Evolutionary conservation across 2,888 invertebrate genomes (phyloP), one percentile per base, ranked within the genome.

Genomic region (Cheilosia variabilis): DNA sequence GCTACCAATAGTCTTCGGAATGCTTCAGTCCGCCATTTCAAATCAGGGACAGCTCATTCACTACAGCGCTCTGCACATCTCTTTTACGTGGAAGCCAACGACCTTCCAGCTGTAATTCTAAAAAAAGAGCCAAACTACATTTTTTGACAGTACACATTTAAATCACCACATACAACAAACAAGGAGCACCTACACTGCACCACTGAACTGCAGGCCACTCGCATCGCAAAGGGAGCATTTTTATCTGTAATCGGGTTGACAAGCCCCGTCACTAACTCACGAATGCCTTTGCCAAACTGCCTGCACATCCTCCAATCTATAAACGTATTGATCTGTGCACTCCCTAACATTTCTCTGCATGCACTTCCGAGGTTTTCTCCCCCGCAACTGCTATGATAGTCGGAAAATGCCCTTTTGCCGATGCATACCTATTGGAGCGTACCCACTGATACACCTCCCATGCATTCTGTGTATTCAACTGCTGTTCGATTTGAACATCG

Each of bases 401-500:
- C 62, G 63, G 68, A 81, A 81, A 76, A 69, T 81, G 69, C 50
- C 62, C 27, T 69, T 63, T 76, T 69, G 17, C 57, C 47, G 19
- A 24, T 10, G 63, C 68, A 81, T 69, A 69, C 43, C 63, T 76
- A 81, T 69, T 81, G 52, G 69, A 81, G 69, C 76, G 27, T 65
- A 66, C 37, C 37, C 37, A 13, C 63, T 52, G 76, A 81, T 81
- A 76, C 63, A 76, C 62, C 55, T 76, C 63, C 31, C 53, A 73
- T 45, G n/a, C 9, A 19, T 3, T 10, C 31, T 34, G 22, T 17
- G 37, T 17, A 31, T 9, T 58, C 37, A 27, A 68, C 22, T 57
- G 58, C 24, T 58, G 37, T 17, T 0, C 37, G 65, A 65, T 52
- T 52, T 65, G 65, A 65, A 52, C 37, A 65, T 65, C 24, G 55